Conservation (phyloP, 2,888 invertebrate species). For the Archips crataeganus region DNA sequence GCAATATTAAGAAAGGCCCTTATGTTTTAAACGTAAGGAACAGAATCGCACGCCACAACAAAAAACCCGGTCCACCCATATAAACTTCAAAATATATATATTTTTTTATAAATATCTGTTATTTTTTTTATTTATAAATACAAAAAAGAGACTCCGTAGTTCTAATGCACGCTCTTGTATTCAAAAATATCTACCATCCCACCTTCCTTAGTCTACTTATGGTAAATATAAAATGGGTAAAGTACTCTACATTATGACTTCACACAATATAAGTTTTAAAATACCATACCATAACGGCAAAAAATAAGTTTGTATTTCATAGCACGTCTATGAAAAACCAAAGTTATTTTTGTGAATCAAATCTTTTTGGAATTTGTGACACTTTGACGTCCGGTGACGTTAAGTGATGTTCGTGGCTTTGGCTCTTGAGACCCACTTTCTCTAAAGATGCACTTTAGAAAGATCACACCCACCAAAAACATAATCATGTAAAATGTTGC, state of each 20-base stretch:
- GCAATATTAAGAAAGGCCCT: background rate
- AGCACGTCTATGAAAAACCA: no score
- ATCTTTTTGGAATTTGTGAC: background rate
- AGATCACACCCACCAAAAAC: no score
- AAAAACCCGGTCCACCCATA: slow-evolving; percentile 23
- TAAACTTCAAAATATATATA: slow-evolving; percentile 37
- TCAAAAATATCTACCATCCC: slow-evolving; percentile 59
- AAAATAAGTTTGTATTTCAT: no score
- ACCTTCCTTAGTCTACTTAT: slow-evolving; percentile 59
- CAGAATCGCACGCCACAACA: slow-evolving; percentile 47
- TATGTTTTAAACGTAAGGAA: slow-evolving; percentile 42
- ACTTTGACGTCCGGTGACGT: background rate
- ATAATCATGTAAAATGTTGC: no score
- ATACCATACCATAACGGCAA: background rate
- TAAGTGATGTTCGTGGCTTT: background rate
- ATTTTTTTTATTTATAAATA: slow-evolving; percentile 22
- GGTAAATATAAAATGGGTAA: slow-evolving; percentile 50
- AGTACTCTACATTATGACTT: background rate
- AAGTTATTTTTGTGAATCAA: no score
- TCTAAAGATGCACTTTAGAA: no score
- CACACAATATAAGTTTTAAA: background rate
- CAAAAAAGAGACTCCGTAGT: slow-evolving; percentile 26
- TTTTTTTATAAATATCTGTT: slow-evolving; percentile 34
- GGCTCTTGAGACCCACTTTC: no score
- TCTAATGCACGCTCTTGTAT: slow-evolving; percentile 60